phyloP scores from a whole-genome alignment of 2,797 vertebrate genomes.

The Typhlichthys eigenmanni region DNA sequence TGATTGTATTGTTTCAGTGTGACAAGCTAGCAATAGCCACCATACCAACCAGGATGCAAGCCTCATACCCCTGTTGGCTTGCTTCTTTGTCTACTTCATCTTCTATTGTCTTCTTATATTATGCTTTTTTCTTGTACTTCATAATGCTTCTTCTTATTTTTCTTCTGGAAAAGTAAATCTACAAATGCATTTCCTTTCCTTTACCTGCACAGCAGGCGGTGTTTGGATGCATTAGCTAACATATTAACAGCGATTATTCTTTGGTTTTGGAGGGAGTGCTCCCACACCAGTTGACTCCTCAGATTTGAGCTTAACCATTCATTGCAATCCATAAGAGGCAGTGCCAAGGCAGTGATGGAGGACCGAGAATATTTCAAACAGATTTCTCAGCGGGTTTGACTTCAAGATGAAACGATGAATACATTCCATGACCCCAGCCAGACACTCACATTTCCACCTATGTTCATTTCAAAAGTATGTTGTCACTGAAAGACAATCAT shows the following conservation, averaged over 20 bases:
- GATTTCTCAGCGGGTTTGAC: slow-evolving; percentile 29
- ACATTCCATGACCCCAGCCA: slow-evolving; percentile 10
- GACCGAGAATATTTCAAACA: slow-evolving; percentile 29
- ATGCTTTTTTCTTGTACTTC: too few species aligned
- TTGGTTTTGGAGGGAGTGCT: slow-evolving; percentile 17
- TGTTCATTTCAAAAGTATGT: neutral
- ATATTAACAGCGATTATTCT: slow-evolving; percentile 26
- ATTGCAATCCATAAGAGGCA: slow-evolving; percentile 32
- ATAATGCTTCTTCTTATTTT: too few species aligned
- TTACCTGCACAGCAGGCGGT: too few species aligned
- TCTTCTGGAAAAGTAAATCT: too few species aligned
- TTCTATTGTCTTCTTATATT: neutral
- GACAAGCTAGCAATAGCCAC: too few species aligned
- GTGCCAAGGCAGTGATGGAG: slow-evolving; percentile 50
- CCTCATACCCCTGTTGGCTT: too few species aligned
- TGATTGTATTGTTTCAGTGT: too few species aligned
- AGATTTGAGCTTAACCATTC: slow-evolving; percentile 39
- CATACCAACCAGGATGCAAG: too few species aligned
- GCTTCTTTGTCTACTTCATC: too few species aligned
- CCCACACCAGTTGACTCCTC: slow-evolving; percentile 42
- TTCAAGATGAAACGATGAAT: slow-evolving; percentile 12
- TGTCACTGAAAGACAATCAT: too few species aligned
- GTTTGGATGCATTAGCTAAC: too few species aligned
- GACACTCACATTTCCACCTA: neutral
- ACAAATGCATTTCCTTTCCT: too few species aligned